These are phyloP conservation scores for Drosophila antonietae DNA, from an alignment of 2,888 invertebrate genomes.

Conservation along the genomic window DNA sequence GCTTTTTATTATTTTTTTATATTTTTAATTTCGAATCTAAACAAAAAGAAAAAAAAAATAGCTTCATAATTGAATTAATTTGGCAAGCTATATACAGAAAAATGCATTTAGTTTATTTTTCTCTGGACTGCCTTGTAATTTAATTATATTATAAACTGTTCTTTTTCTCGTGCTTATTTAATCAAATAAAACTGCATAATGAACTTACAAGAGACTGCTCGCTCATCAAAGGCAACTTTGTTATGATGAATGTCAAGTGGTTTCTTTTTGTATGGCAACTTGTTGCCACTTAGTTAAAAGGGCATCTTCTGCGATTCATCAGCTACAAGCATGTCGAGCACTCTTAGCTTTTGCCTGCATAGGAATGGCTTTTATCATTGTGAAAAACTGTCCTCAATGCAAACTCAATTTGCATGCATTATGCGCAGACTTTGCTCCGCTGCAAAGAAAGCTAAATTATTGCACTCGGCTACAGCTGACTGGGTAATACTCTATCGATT, in stretches of 20 bases:
- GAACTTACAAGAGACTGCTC: not conserved
- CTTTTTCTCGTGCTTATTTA: not conserved
- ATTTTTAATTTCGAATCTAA: not conserved
- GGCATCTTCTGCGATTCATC: slow-evolving; percentile 11
- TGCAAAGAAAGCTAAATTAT: slow-evolving; percentile 1
- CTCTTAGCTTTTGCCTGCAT: not conserved
- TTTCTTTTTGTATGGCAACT: not conserved
- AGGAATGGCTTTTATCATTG: not conserved
- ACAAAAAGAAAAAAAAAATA: not conserved
- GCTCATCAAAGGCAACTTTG: slow-evolving; percentile 13
- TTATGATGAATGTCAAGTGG: slow-evolving; percentile 15
- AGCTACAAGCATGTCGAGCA: not conserved
- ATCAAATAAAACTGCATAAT: not conserved
- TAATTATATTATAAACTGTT: not conserved
- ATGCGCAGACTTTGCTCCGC: slow-evolving; percentile 24
- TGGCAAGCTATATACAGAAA: not conserved
- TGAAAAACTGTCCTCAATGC: slow-evolving; percentile 24
- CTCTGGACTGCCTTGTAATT: not conserved
- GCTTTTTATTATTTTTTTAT: not conserved
- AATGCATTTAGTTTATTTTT: not conserved
- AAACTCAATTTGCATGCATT: slow-evolving; percentile 63
- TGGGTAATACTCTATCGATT: not conserved
- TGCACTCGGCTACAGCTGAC: not conserved
- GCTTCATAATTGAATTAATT: not conserved
- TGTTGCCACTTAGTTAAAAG: slow-evolving; percentile 7